Evolutionary conservation across 2,888 invertebrate species (phyloP).

Genomic region (Tinea semifulvella): DNA sequence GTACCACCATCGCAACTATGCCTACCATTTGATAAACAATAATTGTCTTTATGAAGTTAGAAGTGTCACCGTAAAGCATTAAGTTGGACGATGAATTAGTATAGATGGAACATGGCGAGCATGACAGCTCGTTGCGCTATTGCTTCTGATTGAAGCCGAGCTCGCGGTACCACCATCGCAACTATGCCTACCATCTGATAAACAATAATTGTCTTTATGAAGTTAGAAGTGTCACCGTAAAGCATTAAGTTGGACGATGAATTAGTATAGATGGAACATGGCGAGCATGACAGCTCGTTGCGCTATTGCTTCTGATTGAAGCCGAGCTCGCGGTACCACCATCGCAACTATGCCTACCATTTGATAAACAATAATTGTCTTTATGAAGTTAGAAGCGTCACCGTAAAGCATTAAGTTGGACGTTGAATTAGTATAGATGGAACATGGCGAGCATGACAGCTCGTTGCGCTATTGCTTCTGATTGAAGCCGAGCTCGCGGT

Average conservation of each 20-base stretch:
- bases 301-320: conserved; percentile 73
- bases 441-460: conserved; percentile 75
- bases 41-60: too few species aligned
- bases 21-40: too few species aligned
- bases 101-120: conserved; percentile 75
- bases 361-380: too few species aligned
- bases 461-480: conserved; percentile 75
- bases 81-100: conserved; percentile 72
- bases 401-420: too few species aligned
- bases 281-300: conserved; percentile 75
- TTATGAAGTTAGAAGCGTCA: too few species aligned
- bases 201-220: too few species aligned
- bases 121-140: conserved; percentile 74
- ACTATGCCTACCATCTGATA: too few species aligned
- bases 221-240: too few species aligned
- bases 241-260: too few species aligned
- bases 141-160: conserved; percentile 74
- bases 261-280: conserved; percentile 74
- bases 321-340: conserved; percentile 70
- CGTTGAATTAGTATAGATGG: conserved; percentile 72
- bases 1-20: conserved; percentile 68
- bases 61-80: too few species aligned
- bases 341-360: too few species aligned
- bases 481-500: conserved; percentile 71
- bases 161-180: conserved; percentile 68